A percentile compares a stretch with the other conserved stretches of the same genome.
Conservation (phyloP, 2,113 vertebrate genomes). For the Columbina picui region DNA sequence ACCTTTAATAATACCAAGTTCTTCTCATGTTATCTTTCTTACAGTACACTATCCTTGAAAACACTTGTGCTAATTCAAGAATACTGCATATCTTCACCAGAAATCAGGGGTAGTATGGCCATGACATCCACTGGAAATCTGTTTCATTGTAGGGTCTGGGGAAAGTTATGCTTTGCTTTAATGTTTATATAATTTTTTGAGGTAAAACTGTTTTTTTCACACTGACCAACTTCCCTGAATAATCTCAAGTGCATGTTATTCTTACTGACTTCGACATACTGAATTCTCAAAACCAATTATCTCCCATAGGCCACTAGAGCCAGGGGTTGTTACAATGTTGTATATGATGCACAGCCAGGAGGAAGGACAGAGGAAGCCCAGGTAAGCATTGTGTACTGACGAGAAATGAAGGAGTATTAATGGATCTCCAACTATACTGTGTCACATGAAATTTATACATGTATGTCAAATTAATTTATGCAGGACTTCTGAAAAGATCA, state of each 20-base stretch:
- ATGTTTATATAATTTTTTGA: background rate
- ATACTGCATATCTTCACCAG: background rate
- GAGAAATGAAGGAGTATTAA: background rate
- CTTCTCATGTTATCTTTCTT: background rate
- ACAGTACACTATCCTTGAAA: background rate
- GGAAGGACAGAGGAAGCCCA: background rate
- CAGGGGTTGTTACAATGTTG: background rate
- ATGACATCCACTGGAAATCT: rapidly evolving
- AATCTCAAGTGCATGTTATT: background rate
- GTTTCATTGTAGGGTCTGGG: background rate
- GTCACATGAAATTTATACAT: background rate
- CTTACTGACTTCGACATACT: rapidly evolving
- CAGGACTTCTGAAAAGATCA: background rate
- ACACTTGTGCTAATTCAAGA: background rate
- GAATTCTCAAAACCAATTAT: background rate
- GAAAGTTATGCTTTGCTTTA: background rate
- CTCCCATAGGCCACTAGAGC: background rate
- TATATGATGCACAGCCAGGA: background rate
- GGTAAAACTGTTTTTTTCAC: background rate
- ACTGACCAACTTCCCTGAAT: background rate
- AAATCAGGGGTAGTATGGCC: background rate
- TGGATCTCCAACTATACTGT: background rate
- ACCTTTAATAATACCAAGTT: background rate
- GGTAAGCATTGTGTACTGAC: background rate
- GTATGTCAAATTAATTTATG: background rate